Conservation (phyloP, 2,113 vertebrate genomes). For the Bolborhynchus lineola region DNA sequence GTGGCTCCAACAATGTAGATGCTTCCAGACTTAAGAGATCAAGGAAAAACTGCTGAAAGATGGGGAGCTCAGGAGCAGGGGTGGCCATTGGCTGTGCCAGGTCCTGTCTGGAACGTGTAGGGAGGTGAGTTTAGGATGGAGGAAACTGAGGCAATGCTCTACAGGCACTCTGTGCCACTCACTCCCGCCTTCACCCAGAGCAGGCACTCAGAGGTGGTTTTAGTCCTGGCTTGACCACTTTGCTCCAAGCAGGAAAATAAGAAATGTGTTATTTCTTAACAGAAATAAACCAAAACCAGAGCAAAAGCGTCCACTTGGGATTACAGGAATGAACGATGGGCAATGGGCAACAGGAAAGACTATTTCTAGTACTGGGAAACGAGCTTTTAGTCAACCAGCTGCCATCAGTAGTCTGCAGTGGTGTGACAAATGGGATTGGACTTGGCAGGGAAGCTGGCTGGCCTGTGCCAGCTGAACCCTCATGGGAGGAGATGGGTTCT, state of each 20-base stretch:
- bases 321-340: conserved; percentile 23
- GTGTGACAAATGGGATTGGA: conserved; percentile 13
- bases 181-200: not conserved
- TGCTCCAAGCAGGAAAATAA: not conserved
- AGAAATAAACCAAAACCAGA: conserved; percentile 1
- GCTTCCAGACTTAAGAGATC: not conserved
- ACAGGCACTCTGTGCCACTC: not conserved
- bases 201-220: not conserved
- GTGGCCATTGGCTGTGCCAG: not conserved
- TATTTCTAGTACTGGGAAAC: conserved; percentile 37
- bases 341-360: not conserved
- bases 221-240: not conserved
- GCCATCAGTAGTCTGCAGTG: not conserved
- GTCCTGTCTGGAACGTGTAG: not conserved
- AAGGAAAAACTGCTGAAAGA: not conserved
- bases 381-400: conserved; percentile 56
- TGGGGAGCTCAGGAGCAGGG: not conserved
- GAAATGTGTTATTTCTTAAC: not conserved
- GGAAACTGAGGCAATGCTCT: not conserved
- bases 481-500: not conserved
- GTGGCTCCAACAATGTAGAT: not conserved
- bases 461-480: not conserved
- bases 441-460: not conserved
- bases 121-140: not conserved
- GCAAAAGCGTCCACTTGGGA: not conserved